Evolutionary conservation across 2,797 vertebrate species (phyloP), one percentile per base, ranked within the genome.

Genomic region (Microctenopoma steveboyesi): DNA sequence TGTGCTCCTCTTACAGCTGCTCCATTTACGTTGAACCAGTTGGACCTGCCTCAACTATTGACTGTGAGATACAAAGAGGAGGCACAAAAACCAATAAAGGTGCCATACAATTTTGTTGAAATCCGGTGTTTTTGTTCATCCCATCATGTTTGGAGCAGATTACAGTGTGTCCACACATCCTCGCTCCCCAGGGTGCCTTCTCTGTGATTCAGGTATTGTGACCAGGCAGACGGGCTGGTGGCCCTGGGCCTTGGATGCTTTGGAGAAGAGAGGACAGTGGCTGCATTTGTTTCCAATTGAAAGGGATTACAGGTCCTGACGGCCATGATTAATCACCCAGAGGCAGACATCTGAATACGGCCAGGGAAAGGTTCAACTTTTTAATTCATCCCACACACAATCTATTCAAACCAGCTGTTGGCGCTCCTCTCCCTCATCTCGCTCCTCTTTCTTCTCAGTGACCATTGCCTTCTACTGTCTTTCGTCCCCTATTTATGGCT

Each of bases 281-380:
- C 88, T 81, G 88, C 89, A 91, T 97, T 97, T 97, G 96, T 97
- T 96, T 97, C 95, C 92, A 91, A 90, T 91, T 96, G 95, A 97
- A 95, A 95, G 86, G 95, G 95, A 96, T 96, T 96, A 96, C 93
- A 93, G 94, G 94, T 95, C 95, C 94, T 98, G 97, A 97, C 96
- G 95, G 93, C 93, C 94, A 88, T 97, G 97, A 98, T 98, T 97
- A 98, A 98, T 98, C 95, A 95, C 96, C 90, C 42, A 77, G 89
- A 93, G 94, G 94, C 95, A 96, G 95, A 96, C 94, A 91, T 95
- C 94, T 96, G 96, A 96, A 93, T 95, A 93, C 93, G 92, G 92
- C 94, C 91, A 87, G 48, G 94, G 94, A 96, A 96, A 93, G 94
- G 93, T 91, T 95, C 95, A 94, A 94, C 94, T 95, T 94, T 55